These are phyloP conservation scores for Acanthoscelides obtectus DNA, from an alignment of 2,888 invertebrate genomes.

Conservation along the genomic window DNA sequence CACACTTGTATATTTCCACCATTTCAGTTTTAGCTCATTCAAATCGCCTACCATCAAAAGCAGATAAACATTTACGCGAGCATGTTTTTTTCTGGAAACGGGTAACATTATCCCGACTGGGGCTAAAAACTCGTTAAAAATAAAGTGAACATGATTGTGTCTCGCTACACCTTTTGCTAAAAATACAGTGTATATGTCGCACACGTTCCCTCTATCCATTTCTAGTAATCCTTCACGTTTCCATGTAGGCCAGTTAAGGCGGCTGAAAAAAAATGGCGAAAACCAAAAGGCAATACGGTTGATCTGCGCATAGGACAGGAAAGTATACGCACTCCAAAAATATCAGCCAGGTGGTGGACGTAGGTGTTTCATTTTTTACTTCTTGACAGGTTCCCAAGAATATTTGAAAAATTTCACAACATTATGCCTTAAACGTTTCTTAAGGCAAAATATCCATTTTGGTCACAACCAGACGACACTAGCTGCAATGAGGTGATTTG, in stretches of 20 bases:
- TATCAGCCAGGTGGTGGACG: neutral
- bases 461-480: no score
- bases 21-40: no score
- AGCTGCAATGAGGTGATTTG: no score
- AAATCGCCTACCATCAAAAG: neutral
- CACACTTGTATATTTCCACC: no score
- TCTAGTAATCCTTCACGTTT: neutral
- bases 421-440: no score
- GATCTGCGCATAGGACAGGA: neutral
- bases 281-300: neutral
- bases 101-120: neutral
- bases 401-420: no score
- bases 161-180: neutral
- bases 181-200: neutral
- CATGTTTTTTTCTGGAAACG: neutral
- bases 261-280: neutral
- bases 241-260: neutral
- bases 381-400: no score
- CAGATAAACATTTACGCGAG: neutral
- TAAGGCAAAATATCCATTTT: no score
- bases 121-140: neutral
- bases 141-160: neutral
- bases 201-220: neutral
- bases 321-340: neutral
- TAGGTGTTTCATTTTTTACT: neutral